Evolutionary conservation across 2,797 vertebrate genomes (phyloP).

Genomic region (Sphaeramia orbicularis): DNA sequence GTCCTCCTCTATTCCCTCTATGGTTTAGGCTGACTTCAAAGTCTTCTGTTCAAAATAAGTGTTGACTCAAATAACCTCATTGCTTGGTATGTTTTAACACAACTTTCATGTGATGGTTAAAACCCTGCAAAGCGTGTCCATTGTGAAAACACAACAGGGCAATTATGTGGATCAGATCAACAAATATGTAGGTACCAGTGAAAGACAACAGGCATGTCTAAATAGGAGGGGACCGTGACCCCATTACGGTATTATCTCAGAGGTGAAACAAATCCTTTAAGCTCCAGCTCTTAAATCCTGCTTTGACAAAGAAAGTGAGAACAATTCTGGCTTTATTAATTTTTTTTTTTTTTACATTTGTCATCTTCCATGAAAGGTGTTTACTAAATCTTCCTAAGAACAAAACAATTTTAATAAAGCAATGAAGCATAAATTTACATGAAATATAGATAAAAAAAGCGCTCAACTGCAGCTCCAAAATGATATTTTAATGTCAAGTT

Average conservation of each 20-base stretch:
- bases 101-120: constrained; percentile 54
- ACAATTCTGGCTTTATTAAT: constrained; percentile 14
- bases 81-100: constrained; percentile 35
- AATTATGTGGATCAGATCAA: constrained; percentile 63
- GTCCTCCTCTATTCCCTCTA: constrained; percentile 53
- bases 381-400: too few species aligned
- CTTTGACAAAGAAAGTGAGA: constrained; percentile 10
- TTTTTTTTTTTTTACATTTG: not conserved
- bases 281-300: constrained; percentile 27
- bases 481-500: constrained; percentile 35
- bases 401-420: not conserved
- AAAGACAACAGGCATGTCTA: constrained; percentile 62
- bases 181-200: constrained; percentile 50
- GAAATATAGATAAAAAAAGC: too few species aligned
- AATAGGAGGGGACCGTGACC: constrained; percentile 57
- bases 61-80: constrained; percentile 50
- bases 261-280: constrained; percentile 43
- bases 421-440: not conserved
- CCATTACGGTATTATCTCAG: constrained; percentile 52
- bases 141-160: constrained; percentile 49
- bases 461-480: constrained; percentile 29
- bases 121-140: constrained; percentile 59
- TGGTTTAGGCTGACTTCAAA: constrained; percentile 60
- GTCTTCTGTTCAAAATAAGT: constrained; percentile 40
- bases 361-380: not conserved